A percentile compares a stretch with the other conserved stretches of the same genome.
Evolutionary conservation across 1,140 invertebrate genomes (phyloP).

Genomic region (Bombus soroeensis): DNA sequence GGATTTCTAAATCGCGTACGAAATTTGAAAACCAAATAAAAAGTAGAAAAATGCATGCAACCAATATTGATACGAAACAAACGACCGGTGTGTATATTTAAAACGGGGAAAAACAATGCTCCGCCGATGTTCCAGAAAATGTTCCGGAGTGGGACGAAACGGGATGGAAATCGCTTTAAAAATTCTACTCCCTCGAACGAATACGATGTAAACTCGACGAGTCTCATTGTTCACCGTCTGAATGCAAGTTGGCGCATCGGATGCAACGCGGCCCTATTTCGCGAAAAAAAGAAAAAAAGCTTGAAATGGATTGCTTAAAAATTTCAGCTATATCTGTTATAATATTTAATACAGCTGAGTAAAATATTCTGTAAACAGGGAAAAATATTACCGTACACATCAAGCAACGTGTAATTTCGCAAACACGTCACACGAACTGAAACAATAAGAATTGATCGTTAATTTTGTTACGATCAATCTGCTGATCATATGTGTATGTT

Average conservation of each 20-base stretch:
- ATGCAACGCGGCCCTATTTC: neutral
- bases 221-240: slow-evolving; percentile 23
- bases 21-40: neutral
- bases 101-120: neutral
- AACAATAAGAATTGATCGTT: neutral
- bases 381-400: no score
- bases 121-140: neutral
- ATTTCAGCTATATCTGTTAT: neutral
- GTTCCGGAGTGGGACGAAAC: neutral
- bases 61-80: neutral
- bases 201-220: slow-evolving; percentile 12
- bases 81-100: neutral
- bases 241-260: slow-evolving; percentile 4
- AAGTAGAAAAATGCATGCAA: no score
- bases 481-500: neutral
- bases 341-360: neutral
- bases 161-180: slow-evolving; percentile 10
- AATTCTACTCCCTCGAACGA: slow-evolving; percentile 12
- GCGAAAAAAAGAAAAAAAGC: neutral
- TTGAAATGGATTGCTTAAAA: slow-evolving; percentile 16
- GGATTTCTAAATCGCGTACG: neutral
- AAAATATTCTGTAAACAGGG: neutral
- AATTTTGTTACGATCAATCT: neutral
- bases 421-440: no score
- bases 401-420: neutral